Evolutionary conservation across 1,140 invertebrate genomes (phyloP).

Genomic region (Lepidurus packardi): DNA sequence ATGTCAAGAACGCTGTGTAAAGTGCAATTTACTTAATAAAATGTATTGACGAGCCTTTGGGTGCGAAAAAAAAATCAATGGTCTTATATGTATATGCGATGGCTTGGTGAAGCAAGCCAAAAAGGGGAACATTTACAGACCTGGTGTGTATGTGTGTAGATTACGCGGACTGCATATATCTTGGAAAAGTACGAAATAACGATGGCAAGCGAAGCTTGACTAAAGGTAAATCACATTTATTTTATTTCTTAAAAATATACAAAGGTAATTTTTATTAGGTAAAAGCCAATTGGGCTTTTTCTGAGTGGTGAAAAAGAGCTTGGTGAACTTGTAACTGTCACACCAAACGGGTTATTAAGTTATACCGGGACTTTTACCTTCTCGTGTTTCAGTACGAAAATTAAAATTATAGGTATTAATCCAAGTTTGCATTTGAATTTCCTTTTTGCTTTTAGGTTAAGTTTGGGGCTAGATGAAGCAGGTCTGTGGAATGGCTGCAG

Average conservation of each 20-base stretch:
- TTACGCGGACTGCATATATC: constrained; percentile 17
- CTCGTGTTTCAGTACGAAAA: no score
- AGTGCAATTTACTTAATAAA: constrained; percentile 1
- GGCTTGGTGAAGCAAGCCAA: constrained; percentile 13
- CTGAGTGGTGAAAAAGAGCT: no score
- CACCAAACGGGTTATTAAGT: no score
- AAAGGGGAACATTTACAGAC: constrained; percentile 17
- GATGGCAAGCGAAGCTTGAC: constrained; percentile 13
- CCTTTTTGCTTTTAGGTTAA: background rate
- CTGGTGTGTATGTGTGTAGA: constrained; percentile 13
- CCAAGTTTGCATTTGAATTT: background rate
- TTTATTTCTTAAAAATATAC: no score
- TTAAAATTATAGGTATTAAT: no score
- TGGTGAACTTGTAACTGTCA: no score
- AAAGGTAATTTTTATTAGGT: no score
- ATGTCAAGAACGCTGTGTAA: constrained; percentile 14
- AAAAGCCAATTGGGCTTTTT: no score
- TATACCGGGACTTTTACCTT: no score
- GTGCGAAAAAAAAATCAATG: background rate
- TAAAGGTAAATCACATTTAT: background rate
- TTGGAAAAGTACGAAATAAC: background rate
- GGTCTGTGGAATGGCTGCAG: constrained; percentile 17
- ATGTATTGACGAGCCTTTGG: background rate
- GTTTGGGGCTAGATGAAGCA: constrained; percentile 8
- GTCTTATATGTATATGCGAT: background rate